Evolutionary conservation across 2,797 vertebrate species (phyloP), one percentile per base, ranked within the genome.

Genomic region (Xerus rutilus): DNA sequence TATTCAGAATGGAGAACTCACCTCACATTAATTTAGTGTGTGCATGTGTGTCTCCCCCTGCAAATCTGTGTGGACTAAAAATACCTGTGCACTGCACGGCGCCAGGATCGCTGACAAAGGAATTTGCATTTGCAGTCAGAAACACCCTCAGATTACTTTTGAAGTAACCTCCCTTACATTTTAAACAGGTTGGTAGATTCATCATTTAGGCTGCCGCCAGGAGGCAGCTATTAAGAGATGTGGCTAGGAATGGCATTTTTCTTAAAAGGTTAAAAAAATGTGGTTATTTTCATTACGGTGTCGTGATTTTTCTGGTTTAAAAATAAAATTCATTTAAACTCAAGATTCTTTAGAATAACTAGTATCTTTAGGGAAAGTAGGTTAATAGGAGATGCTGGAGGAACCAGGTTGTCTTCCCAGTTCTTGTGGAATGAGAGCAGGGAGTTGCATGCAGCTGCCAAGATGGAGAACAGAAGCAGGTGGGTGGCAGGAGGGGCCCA

Each of bases 231-330:
- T 94, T 97, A 95, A 91, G 65, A 90, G 95, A 95, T 91, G 93
- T 96, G 95, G 83, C 94, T 73, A 91, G 96, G 47, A 89, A 77
- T 43, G 20, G 83, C 86, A 76, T 95, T 90, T 97, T 96, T 98
- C 97, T 97, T 98, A 97, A 7, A 97, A 97, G 92, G 70, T 98
- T 98, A 94, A 0, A 87, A 93, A 96, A 86, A 93, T 49, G 67
- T 93, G 62, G 64, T 89, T 94, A 86, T 97, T 97, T 96, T 97
- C 96, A 96, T 94, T 86, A 92, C 9, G 32, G 78, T 91, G 78
- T 89, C 23, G 0, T 96, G 87, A 90, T 94, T 97, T 96, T 95
- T 97, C 98, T 98, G 95, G 77, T 97, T 98, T 98, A 98, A 98
- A 98, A 97, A 88, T 95, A 95, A 96, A 97, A 96, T 90, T 35